Evolutionary conservation across 2,888 invertebrate genomes (phyloP), one percentile per base, ranked within the genome.

Genomic region (Diarsia mendica): DNA sequence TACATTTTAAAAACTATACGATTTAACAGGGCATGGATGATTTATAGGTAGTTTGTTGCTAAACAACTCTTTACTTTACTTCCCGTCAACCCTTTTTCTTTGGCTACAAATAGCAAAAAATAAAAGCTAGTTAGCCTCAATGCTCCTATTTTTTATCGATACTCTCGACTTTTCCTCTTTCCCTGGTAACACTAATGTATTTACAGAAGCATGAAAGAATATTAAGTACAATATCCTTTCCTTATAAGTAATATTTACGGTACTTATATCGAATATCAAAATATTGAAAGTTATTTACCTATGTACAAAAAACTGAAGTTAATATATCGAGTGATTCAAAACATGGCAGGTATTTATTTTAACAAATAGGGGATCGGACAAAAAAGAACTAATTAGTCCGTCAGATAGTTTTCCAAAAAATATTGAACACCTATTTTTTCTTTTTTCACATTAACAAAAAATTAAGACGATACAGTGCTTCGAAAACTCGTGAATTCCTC

Each of bases 1-100:
- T 39, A 51, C 18, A 20, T n/a, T 20, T 20, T 18, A 11, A 58
- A 60, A 28, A 49, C 4, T 73, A 44, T 44, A 3, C 6, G 15
- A 28, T 44, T 18, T 28, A 61, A 61, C 28, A 44, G 13, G 33
- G 11, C 51, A 63, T 51, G n/a, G 6, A 61, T 64, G 15, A 48
- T 61, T 65, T 28, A 65, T 28, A 48, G 9, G 20, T 48, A 55
- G 23, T 55, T 66, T 76, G 9, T 66, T 76, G 9, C 39, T 28
- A 33, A 53, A 65, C 11, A 23, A 39, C 15, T 48, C 65, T 53
- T 33, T 61, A 46, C 4, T 44, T 60, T 11, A 60, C 28, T 74
- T 33, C 18, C n/a, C n/a, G 20, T 46, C 33, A n/a, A 53, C 23
- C 46, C 33, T 64, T 23, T 75, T 65, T 65, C 53, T 23, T 48